Conservation (phyloP, 2,113 vertebrate species). For the Python bivittatus region DNA sequence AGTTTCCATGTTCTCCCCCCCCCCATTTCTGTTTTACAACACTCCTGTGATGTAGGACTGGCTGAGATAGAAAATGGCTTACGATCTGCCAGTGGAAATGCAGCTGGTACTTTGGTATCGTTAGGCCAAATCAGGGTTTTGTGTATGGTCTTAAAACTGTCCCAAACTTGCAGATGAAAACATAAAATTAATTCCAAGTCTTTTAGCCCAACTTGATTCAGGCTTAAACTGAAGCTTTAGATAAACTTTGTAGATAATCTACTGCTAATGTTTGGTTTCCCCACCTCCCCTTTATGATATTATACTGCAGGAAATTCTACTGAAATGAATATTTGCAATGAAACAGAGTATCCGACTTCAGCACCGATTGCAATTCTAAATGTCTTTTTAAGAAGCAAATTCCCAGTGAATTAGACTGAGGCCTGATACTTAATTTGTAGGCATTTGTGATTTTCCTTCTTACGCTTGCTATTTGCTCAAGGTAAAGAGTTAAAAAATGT, state of each 20-base stretch:
- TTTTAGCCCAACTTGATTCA: conserved; percentile 12
- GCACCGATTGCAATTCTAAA: conserved; percentile 31
- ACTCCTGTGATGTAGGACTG: background rate
- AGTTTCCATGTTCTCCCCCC: background rate
- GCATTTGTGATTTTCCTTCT: background rate
- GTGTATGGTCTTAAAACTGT: background rate
- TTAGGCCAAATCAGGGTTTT: background rate
- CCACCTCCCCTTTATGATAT: background rate
- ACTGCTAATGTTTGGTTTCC: background rate
- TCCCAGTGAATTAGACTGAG: background rate
- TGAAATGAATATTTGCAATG: conserved; percentile 24
- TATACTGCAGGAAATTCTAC: fast-evolving
- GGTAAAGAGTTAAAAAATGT: background rate
- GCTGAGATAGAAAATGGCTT: background rate
- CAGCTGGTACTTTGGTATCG: too few species aligned
- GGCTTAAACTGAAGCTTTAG: background rate
- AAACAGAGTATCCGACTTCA: background rate
- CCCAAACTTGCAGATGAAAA: background rate
- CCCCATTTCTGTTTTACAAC: background rate
- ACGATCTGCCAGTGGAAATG: background rate
- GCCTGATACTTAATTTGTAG: background rate
- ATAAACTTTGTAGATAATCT: background rate
- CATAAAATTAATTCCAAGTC: background rate
- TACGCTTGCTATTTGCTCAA: background rate
- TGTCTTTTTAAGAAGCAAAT: background rate